Conservation (phyloP, 2,113 vertebrate genomes). For the Genyomyrus donnyi region DNA sequence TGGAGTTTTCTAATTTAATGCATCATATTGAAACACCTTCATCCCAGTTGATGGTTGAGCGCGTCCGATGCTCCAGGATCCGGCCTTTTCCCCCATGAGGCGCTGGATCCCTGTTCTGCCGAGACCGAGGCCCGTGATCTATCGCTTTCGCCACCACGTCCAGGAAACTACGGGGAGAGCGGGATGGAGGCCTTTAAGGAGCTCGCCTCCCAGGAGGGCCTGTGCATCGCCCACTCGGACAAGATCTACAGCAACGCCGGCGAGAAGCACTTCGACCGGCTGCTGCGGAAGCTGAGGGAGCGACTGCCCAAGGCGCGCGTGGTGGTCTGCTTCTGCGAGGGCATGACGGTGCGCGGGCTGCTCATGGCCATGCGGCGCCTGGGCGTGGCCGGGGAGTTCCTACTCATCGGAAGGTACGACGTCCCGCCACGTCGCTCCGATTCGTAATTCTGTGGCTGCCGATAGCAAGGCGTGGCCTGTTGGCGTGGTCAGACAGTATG, state of each 20-base stretch:
- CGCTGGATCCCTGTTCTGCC: neutral
- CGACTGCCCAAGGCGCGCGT: conserved; percentile 88
- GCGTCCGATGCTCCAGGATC: neutral
- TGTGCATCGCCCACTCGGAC: conserved; percentile 93
- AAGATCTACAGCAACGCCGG: conserved; percentile 98
- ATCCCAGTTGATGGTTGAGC: neutral
- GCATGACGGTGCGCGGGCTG: conserved; percentile 92
- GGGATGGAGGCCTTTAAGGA: conserved; percentile 98
- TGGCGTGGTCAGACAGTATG: neutral
- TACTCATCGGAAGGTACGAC: conserved; percentile 86
- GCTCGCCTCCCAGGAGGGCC: conserved; percentile 83
- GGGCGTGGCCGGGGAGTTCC: conserved; percentile 83
- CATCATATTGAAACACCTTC: neutral
- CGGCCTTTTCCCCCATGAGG: neutral
- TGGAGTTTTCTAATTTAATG: neutral
- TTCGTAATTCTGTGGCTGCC: neutral
- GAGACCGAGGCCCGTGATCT: neutral
- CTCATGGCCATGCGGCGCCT: conserved; percentile 91
- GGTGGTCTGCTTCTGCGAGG: conserved; percentile 95
- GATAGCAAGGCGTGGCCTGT: neutral
- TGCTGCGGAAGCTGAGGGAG: conserved; percentile 85
- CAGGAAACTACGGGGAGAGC: conserved; percentile 96
- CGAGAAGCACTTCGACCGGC: conserved; percentile 90
- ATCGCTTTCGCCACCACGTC: neutral
- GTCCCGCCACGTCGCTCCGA: neutral